Evolutionary conservation across 1,140 invertebrate genomes (phyloP), one percentile per base, ranked within the genome.

Genomic region (Eciton burchellii): DNA sequence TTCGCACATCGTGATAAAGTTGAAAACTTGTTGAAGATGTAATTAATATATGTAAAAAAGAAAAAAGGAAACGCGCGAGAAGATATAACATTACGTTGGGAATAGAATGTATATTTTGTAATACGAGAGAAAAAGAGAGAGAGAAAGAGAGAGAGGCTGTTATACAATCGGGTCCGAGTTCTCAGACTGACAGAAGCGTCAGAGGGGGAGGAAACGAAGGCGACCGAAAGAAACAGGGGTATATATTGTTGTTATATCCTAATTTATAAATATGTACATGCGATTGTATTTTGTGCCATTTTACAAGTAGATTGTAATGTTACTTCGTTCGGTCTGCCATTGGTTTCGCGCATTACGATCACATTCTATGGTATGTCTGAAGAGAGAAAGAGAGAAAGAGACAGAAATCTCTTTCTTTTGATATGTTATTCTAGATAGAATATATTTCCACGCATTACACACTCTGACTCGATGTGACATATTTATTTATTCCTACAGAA

Each of bases 21-120:
- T 62, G 52, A 76, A 66, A 56, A 85, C 41, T 29, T 70, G 56
- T 81, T 81, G 54, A 66, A 84, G 66, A 85, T 88, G 83, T 84
- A 89, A 81, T 85, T 85, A 87, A 81, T 81, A 8, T 84, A 66
- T 90, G 35, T 35, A 35, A 90, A 86, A 91, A 86, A 88, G 56
- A 35, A 90, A 86, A 91, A 86, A 88, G 56, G 65, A 68, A 87
- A 71, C 9, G 66, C 24, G 26, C 47, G 41, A 14, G 47, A 70
- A 84, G 65, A 84, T 90, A 86, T 89, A 88, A 87, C 9, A 81
- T 89, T 88, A 89, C 56, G 85, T 89, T 90, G 84, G 35, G 79
- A 49, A 79, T 85, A 88, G 83, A 90, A 65, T 83, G 88, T 91
- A 91, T 92, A 92, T 92, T 92, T 92, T 92, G 90, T 92, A 89